phyloP scores from a whole-genome alignment of 2,113 vertebrate genomes.

The Prietella phreatophila region DNA sequence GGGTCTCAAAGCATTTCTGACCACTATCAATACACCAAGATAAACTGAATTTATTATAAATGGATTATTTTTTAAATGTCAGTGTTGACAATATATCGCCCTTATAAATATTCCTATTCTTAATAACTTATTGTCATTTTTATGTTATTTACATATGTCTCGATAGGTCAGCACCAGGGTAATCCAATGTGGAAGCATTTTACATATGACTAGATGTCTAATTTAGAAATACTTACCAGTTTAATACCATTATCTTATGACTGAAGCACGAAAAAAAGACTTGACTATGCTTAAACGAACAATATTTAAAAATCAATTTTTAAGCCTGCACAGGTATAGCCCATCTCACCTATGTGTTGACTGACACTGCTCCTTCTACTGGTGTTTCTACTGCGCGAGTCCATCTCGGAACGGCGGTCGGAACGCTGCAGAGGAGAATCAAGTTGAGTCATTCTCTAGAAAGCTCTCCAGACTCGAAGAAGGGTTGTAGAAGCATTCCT shows the following conservation, averaged over 20 bases:
- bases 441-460: conserved; percentile 67
- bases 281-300: background rate
- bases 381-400: conserved; percentile 62
- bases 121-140: background rate
- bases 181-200: background rate
- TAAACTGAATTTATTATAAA: background rate
- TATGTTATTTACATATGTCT: background rate
- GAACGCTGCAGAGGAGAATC: conserved; percentile 60
- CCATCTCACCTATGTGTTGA: conserved; percentile 62
- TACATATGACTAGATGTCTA: background rate
- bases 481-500: conserved; percentile 55
- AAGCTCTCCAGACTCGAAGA: conserved; percentile 41
- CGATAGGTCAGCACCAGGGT: background rate
- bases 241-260: background rate
- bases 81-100: background rate
- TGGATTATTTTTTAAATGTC: background rate
- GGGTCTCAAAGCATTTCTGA: background rate
- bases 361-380: conserved; percentile 63
- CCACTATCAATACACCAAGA: background rate
- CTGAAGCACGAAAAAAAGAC: background rate
- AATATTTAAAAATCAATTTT: background rate
- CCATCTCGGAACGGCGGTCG: conserved; percentile 61
- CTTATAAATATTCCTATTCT: background rate
- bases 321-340: background rate
- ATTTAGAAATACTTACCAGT: background rate